phyloP scores from a whole-genome alignment of 1,140 invertebrate genomes.

The Euglossa dilemma region DNA sequence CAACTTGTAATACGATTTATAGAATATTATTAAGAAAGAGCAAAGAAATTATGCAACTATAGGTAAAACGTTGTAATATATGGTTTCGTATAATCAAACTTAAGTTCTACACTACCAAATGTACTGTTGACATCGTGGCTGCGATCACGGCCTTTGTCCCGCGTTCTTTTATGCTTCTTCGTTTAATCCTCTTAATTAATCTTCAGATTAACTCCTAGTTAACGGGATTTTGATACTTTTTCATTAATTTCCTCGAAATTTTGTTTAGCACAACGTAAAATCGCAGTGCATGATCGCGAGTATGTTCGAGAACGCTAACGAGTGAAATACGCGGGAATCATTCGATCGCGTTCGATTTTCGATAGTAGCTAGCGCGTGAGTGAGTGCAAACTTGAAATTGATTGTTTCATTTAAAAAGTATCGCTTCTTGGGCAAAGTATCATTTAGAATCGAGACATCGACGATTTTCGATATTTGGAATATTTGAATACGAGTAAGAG shows the following conservation, averaged over 20 bases:
- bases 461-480: not conserved
- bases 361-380: slow-evolving; percentile 26
- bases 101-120: slow-evolving; percentile 3
- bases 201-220: not conserved
- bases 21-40: slow-evolving; percentile 1
- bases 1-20: slow-evolving; percentile 25
- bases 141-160: not conserved
- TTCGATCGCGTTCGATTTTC: slow-evolving; percentile 20
- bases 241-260: not conserved
- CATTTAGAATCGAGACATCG: slow-evolving; percentile 5
- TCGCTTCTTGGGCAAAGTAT: slow-evolving; percentile 47
- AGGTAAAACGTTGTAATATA: slow-evolving; percentile 27
- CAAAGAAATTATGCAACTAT: not conserved
- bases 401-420: slow-evolving; percentile 20
- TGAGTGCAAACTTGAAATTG: slow-evolving; percentile 24
- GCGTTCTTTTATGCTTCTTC: not conserved
- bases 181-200: not conserved
- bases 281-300: not conserved
- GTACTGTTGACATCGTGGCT: not conserved
- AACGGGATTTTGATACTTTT: not conserved
- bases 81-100: slow-evolving; percentile 10
- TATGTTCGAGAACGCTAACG: not conserved
- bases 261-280: slow-evolving; percentile 15
- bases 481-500: not conserved
- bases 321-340: not conserved